Evolutionary conservation across 2,888 invertebrate genomes (phyloP), one percentile per base, ranked within the genome.

Genomic region (Phanerotoma sp.): DNA sequence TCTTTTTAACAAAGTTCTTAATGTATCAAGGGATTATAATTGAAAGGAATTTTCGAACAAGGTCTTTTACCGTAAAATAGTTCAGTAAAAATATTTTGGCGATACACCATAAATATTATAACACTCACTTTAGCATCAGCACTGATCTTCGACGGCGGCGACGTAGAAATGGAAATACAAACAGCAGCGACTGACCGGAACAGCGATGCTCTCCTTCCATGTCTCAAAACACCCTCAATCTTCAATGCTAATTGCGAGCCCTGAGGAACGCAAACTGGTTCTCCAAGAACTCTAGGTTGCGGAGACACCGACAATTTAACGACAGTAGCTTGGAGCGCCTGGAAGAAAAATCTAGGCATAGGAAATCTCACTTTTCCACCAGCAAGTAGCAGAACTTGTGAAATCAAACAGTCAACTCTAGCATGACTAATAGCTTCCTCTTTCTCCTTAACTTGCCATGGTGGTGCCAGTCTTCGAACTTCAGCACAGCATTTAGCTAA

Each of bases 181-280:
- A 91, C 86, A 57, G 86, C 84, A 62, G 85, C 81, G 58, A 93
- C 86, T 68, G 84, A 83, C 32, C 91, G 81, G 72, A 86, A 90
- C 10, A 88, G 74, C 5, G 87, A 86, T 5, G 86, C 85, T 56
- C 81, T 79, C 61, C 81, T 82, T 20, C 86, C 87, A 63, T 88
- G 88, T 66, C 89, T 87, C 44, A 96, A 84, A 1, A 97, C 94
- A 1, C 96, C 96, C 78, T 96, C 96, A 3, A 96, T 91, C 80
- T 94, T 95, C 20, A 96, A 84, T 1, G 95, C 93, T 56, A 96
- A 82, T 64, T 93, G 89, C 64, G 93, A 90, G 51, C 91, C 89
- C 37, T 87, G 85, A 56, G 90, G 89, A 32, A 96, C 87, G 59
- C 88, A 83, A 44, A 95, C 89, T 42, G 90, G 90, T 65, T 96